phyloP scores from a whole-genome alignment of 2,888 invertebrate genomes.

The Galerucella calmariensis region DNA sequence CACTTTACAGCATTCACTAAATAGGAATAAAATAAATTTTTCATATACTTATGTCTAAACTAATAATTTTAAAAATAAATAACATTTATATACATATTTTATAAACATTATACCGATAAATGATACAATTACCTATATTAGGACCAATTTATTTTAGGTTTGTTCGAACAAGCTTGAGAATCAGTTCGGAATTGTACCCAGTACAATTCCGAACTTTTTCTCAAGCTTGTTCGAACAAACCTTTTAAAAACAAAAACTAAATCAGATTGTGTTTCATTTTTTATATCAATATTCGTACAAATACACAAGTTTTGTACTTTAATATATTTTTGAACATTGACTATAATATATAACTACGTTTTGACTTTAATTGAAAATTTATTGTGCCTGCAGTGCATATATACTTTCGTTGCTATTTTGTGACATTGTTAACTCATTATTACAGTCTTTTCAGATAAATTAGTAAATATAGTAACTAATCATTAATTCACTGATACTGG shows the following conservation, averaged over 20 bases:
- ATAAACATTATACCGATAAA: slow-evolving; percentile 50
- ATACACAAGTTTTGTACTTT: slow-evolving; percentile 30
- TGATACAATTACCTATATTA: slow-evolving; percentile 41
- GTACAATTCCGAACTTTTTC: no score
- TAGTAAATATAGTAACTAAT: no score
- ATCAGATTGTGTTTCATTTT: slow-evolving; percentile 31
- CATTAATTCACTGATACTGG: no score
- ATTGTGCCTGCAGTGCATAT: neutral
- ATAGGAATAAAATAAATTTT: slow-evolving; percentile 42
- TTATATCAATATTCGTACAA: slow-evolving; percentile 27
- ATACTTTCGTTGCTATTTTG: neutral
- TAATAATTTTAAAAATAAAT: slow-evolving; percentile 52
- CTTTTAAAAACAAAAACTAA: slow-evolving; percentile 36
- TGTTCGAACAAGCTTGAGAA: no score
- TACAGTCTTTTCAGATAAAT: neutral
- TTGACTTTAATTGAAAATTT: slow-evolving; percentile 12
- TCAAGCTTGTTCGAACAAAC: no score
- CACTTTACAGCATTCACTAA: slow-evolving; percentile 39
- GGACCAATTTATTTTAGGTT: no score
- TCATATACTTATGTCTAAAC: slow-evolving; percentile 42
- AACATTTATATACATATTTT: slow-evolving; percentile 53
- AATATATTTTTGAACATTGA: slow-evolving; percentile 23
- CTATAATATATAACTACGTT: slow-evolving; percentile 4
- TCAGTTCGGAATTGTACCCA: no score
- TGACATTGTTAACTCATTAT: neutral